Percentiles rank a stretch among this genome's conserved stretches.
Evolutionary conservation across 2,797 vertebrate species (phyloP).

Genomic region (Allenopithecus nigroviridis): DNA sequence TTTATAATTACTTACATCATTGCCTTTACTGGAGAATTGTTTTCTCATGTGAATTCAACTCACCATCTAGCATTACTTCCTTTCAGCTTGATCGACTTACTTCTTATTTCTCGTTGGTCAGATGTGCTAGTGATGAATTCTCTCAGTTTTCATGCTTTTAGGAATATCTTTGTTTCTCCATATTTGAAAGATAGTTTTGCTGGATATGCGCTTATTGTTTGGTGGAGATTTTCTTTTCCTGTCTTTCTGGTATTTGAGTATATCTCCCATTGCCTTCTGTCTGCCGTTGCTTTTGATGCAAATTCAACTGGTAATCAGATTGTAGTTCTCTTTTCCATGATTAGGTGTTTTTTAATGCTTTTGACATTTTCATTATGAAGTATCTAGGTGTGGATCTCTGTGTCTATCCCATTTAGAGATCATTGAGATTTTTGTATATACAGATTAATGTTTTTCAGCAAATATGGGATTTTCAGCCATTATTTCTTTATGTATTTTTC

Average conservation of each 20-base stretch:
- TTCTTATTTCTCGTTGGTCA: neutral
- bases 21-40: neutral
- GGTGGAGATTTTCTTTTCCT: neutral
- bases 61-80: neutral
- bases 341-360: neutral
- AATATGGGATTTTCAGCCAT: neutral
- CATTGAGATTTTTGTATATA: too few species aligned
- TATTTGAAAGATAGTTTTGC: neutral
- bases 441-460: neutral
- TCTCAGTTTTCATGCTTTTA: neutral
- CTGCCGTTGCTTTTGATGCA: neutral
- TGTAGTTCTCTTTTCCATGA: neutral
- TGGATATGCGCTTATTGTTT: neutral
- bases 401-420: neutral
- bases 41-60: neutral
- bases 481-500: neutral
- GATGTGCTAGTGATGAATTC: neutral
- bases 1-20: neutral
- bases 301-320: neutral
- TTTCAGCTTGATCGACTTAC: neutral
- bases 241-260: neutral
- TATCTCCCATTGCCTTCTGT: neutral
- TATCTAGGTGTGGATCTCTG: neutral
- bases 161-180: neutral
- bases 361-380: neutral